These are phyloP conservation scores for Cactoblastis cactorum DNA, from an alignment of 2,888 invertebrate species.

Conservation along the genomic window DNA sequence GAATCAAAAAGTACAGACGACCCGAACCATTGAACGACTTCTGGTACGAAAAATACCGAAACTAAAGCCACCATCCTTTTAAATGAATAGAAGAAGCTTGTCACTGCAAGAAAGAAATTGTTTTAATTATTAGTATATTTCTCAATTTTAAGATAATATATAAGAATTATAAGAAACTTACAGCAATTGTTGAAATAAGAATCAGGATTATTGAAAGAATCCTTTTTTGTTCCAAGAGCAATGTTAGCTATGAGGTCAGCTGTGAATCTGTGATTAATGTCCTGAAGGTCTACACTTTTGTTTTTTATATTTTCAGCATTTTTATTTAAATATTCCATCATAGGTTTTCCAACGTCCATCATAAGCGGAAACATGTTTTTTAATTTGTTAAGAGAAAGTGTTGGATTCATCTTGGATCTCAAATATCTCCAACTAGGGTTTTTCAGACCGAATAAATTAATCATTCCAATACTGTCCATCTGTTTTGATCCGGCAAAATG, in stretches of 20 bases:
- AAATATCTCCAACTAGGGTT: conserved; percentile 32
- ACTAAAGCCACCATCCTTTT: conserved; percentile 31
- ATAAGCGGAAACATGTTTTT: not conserved
- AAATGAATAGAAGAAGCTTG: conserved; percentile 27
- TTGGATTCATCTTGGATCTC: conserved; percentile 28
- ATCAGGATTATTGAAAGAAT: conserved; percentile 26
- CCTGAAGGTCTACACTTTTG: conserved; percentile 20
- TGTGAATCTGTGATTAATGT: conserved; percentile 28
- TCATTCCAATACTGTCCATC: conserved; percentile 32
- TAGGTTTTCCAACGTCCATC: not conserved
- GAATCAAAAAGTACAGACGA: conserved; percentile 20
- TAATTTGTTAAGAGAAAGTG: conserved; percentile 17
- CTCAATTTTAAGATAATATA: not conserved
- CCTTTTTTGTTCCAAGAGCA: conserved; percentile 27
- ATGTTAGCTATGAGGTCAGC: conserved; percentile 30
- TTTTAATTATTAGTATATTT: no score
- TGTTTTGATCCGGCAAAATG: conserved; percentile 29
- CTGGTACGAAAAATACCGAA: conserved; percentile 31
- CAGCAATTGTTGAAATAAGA: conserved; percentile 27
- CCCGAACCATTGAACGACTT: conserved; percentile 26
- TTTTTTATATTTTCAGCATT: not conserved
- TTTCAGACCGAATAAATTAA: conserved; percentile 29
- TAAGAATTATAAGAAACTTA: conserved; percentile 15
- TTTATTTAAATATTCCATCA: not conserved
- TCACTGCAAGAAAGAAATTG: conserved; percentile 21